Percentiles rank a stretch among this genome's conserved stretches.
phyloP scores from a whole-genome alignment of 2,797 vertebrate genomes.

The Okamejei kenojei region DNA sequence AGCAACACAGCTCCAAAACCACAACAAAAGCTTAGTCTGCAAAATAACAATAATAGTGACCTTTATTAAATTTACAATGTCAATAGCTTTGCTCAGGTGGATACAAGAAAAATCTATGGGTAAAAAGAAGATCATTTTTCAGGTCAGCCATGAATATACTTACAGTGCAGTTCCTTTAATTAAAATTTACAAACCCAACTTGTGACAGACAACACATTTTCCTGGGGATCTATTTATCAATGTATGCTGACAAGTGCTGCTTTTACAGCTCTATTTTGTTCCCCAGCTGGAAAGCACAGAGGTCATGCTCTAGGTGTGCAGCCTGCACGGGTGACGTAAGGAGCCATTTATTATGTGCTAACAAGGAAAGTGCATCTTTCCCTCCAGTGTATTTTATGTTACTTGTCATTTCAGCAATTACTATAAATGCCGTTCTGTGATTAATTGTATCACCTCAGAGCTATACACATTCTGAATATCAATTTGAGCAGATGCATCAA shows the following conservation, averaged over 20 bases:
- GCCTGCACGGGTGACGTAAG: constrained; percentile 15
- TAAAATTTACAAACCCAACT: constrained; percentile 28
- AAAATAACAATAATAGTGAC: neutral
- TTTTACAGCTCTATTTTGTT: constrained; percentile 34
- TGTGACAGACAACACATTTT: constrained; percentile 34
- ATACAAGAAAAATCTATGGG: neutral
- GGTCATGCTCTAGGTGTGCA: constrained; percentile 19
- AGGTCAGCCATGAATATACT: constrained; percentile 22
- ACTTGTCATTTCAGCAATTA: constrained; percentile 36
- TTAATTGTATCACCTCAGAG: neutral
- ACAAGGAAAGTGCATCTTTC: constrained; percentile 23
- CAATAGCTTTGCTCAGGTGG: neutral
- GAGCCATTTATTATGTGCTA: constrained; percentile 32
- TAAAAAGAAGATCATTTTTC: constrained; percentile 20
- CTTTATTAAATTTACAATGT: neutral
- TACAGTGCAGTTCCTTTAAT: constrained; percentile 24
- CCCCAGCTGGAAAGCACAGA: constrained; percentile 1
- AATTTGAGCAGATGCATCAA: constrained; percentile 17
- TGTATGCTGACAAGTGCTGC: constrained; percentile 17
- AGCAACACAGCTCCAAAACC: neutral
- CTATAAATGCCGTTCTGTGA: constrained; percentile 30
- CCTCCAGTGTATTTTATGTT: constrained; percentile 21
- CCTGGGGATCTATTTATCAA: constrained; percentile 20
- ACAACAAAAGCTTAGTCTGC: neutral
- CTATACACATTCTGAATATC: constrained; percentile 24